These are phyloP conservation scores for Drosophila kokeensis DNA, from an alignment of 2,888 invertebrate genomes.

Conservation along the genomic window DNA sequence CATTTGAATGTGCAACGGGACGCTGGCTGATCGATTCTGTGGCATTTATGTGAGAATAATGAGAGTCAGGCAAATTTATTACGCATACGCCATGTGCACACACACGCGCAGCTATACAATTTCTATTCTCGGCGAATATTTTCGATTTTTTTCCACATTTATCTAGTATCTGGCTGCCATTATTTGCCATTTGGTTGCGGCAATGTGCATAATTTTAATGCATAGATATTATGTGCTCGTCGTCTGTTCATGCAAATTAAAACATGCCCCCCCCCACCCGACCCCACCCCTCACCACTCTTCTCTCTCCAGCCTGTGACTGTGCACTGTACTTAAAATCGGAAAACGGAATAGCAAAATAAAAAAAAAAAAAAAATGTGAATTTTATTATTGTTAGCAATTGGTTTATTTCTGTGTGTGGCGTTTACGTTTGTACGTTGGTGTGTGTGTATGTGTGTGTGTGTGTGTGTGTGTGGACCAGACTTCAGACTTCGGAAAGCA, in stretches of 20 bases:
- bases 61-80: slow-evolving; percentile 60
- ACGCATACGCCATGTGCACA: slow-evolving; percentile 70
- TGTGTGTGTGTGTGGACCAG: slow-evolving; percentile 42
- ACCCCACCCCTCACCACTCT: not conserved
- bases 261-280: not conserved
- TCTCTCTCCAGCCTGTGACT: slow-evolving; percentile 1
- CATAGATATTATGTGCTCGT: slow-evolving; percentile 72
- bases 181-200: slow-evolving; percentile 53
- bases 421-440: slow-evolving; percentile 2
- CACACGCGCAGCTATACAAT: slow-evolving; percentile 15
- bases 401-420: slow-evolving; percentile 44
- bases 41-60: slow-evolving; percentile 72
- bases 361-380: slow-evolving; percentile 45
- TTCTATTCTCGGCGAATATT: slow-evolving; percentile 22
- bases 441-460: slow-evolving; percentile 23
- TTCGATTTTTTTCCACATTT: slow-evolving; percentile 61
- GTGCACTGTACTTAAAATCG: slow-evolving; percentile 54
- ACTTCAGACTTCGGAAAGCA: slow-evolving; percentile 77
- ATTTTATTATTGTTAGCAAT: slow-evolving; percentile 75
- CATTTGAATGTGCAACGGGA: slow-evolving; percentile 33
- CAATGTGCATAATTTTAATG: slow-evolving; percentile 73
- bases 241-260: slow-evolving; percentile 73
- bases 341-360: slow-evolving; percentile 60
- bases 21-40: slow-evolving; percentile 62
- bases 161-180: slow-evolving; percentile 60